A percentile compares a stretch with the other conserved stretches of the same genome.
These are phyloP conservation scores for Hylomyscus alleni DNA, from an alignment of 2,797 vertebrate species.

Conservation along the genomic window DNA sequence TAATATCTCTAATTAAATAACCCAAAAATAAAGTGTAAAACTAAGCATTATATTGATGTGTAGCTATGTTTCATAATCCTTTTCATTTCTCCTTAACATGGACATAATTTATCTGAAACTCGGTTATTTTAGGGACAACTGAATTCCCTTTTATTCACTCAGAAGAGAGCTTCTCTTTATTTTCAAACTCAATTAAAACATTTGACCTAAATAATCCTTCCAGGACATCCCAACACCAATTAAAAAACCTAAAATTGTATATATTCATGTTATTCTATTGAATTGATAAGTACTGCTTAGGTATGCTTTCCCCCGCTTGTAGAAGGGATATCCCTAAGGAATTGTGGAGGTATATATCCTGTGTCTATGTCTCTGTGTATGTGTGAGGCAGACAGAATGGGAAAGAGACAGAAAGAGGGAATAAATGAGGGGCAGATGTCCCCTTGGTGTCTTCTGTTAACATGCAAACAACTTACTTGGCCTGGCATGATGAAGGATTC, in stretches of 20 bases:
- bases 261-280: neutral
- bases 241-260: neutral
- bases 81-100: neutral
- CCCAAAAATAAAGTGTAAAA: neutral
- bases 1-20: neutral
- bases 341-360: rapidly evolving
- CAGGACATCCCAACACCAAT: neutral
- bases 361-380: neutral
- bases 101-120: neutral
- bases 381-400: neutral
- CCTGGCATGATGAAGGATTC: neutral
- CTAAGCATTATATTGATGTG: no score
- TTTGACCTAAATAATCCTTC: conserved; percentile 45
- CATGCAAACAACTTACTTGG: neutral
- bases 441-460: neutral
- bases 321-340: neutral
- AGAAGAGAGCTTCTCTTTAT: conserved; percentile 51
- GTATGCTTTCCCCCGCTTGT: neutral
- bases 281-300: neutral
- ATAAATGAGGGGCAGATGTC: neutral
- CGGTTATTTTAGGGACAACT: neutral
- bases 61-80: neutral
- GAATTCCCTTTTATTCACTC: conserved; percentile 22
- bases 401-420: neutral
- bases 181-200: conserved; percentile 8